Percentiles rank a stretch among this genome's conserved stretches.
Evolutionary conservation across 2,113 vertebrate species (phyloP).

Genomic region (Tragulus kanchil): DNA sequence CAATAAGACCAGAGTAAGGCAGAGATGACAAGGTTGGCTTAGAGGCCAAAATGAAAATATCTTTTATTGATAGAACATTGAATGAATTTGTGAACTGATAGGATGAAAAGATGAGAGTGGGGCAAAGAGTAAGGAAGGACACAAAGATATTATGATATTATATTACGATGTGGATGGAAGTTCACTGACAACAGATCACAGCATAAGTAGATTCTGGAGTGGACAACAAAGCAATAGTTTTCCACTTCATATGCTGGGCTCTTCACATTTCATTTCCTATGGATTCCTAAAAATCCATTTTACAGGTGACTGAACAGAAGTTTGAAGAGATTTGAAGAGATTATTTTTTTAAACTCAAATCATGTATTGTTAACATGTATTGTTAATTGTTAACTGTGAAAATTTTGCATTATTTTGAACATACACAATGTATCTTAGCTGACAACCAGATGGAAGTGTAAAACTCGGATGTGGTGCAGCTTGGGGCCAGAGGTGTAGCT

Average conservation of each 20-base stretch:
- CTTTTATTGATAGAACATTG: not conserved
- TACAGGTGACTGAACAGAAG: not conserved
- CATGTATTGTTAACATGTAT: too few species aligned
- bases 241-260: not conserved
- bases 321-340: not conserved
- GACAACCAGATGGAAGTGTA: not conserved
- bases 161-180: not conserved
- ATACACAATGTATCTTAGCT: not conserved
- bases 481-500: fast-evolving
- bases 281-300: not conserved
- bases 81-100: not conserved
- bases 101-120: not conserved
- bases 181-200: not conserved
- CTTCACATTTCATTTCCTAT: not conserved
- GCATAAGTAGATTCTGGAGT: not conserved
- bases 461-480: too few species aligned
- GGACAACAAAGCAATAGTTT: not conserved
- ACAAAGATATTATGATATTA: not conserved
- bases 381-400: not conserved
- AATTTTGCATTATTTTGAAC: not conserved
- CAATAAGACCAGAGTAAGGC: not conserved
- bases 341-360: not conserved
- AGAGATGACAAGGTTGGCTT: not conserved
- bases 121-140: not conserved
- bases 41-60: not conserved